phyloP scores from a whole-genome alignment of 30 jellyfish, hydroid and myxozoan genomes.

The Calvadosia cruxmelitensis region DNA sequence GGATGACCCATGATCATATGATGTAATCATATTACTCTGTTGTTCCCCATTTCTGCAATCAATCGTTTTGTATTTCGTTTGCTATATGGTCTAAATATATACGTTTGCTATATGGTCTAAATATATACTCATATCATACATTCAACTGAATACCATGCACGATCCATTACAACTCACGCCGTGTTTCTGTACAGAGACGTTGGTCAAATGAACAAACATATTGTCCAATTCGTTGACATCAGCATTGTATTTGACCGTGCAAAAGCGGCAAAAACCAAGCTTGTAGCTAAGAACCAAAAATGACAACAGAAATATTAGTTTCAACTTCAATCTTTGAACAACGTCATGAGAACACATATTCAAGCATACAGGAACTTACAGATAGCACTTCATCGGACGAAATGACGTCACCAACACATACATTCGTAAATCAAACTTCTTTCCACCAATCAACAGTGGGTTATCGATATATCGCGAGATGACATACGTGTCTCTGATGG shows the following conservation, averaged over 20 bases:
- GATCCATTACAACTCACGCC: conserved; percentile 56
- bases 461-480: conserved; percentile 83
- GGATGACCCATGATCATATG: too few relatives aligned
- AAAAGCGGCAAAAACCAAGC: conserved; percentile 91
- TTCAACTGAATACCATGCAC: not conserved
- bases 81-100: too few relatives aligned
- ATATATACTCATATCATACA: too few relatives aligned
- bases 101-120: too few relatives aligned
- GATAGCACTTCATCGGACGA: conserved; percentile 73
- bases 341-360: too few relatives aligned
- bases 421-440: conserved; percentile 76
- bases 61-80: too few relatives aligned
- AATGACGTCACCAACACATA: conserved; percentile 87
- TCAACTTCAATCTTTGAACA: not conserved
- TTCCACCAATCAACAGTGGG: conserved; percentile 93
- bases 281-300: conserved; percentile 43
- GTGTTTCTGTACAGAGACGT: conserved; percentile 91
- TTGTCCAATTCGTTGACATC: conserved; percentile 92
- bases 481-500: conserved; percentile 69
- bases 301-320: not conserved
- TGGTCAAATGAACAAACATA: conserved; percentile 92
- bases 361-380: conserved; percentile 41
- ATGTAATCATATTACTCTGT: too few relatives aligned
- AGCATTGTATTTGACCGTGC: conserved; percentile 94
- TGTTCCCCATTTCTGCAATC: too few relatives aligned